Base-by-base conservation (phyloP, 2,113 vertebrate genomes). In the Pteropus alecto region DNA sequence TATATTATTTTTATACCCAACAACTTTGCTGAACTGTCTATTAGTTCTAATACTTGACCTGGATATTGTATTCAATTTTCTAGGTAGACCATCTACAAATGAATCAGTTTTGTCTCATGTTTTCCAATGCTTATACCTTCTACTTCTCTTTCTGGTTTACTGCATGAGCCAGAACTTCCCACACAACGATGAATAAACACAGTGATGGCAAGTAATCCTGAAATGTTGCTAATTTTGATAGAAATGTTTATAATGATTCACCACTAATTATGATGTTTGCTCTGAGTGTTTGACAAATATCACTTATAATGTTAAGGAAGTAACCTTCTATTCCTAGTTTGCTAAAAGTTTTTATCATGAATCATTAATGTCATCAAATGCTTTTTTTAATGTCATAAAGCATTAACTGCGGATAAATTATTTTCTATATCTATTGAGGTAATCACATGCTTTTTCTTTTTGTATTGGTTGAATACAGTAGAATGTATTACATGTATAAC, bases 301-400 rank as follows among this genome's bases (percentile, higher is more conserved):
- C 48, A 38, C 41, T 63, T 84, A 56, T 33, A 43, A 92, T 58
- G 76, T 87, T 92, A 70, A 33, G 2, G 9, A 94, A 96, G 78
- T 71, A 71, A 35, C 18, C 83, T 67, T 87, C 68, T 95, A 87
- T 24, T 96, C 35, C 90, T 79, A 88, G 35, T 93, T 87, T 91
- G 76, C 46, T 81, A 77, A 33, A 81, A 88, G 22, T 26, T 95
- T 94, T 92, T 61, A 87, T 56, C 60, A 35, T 58, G 30, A 78
- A 54, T 41, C 56, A 82, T 85, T 86, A 89, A 85, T 51, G 33
- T 74, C 35, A 76, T 67, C 51, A 94, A 81, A 82, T 92, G 19
- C 33, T 79, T 94, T 92, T 92, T 85, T 85, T 74, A 89, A 96
- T 68, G 1, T 68, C 65, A 58, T 77, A 22, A 90, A 41, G 88